Percentiles rank a stretch among this genome's conserved stretches.
Evolutionary conservation across 1,140 invertebrate species (phyloP).

Genomic region (Cyphomyrmex costatus): DNA sequence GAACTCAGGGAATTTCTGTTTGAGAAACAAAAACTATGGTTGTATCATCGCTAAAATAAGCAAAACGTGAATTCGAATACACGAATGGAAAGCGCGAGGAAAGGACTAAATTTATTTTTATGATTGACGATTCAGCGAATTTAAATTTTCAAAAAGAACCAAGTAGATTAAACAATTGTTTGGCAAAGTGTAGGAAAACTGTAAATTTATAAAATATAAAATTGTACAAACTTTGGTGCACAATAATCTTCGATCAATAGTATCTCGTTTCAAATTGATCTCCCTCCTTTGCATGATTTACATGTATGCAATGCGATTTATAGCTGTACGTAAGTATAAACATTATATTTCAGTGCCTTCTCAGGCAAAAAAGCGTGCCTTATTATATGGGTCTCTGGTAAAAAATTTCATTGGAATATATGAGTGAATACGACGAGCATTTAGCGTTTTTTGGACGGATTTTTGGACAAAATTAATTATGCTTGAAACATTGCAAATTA

Average conservation of each 20-base stretch:
- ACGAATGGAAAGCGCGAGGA: slow-evolving; percentile 14
- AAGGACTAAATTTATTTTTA: slow-evolving; percentile 42
- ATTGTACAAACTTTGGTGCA: slow-evolving; percentile 73
- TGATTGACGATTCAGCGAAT: slow-evolving; percentile 31
- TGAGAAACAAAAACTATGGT: slow-evolving; percentile 42
- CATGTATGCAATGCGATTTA: slow-evolving; percentile 67
- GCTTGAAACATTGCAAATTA: slow-evolving; percentile 23
- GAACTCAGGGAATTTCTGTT: slow-evolving; percentile 58
- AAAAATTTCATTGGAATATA: slow-evolving; percentile 57
- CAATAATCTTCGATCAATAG: slow-evolving; percentile 72
- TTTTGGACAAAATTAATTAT: slow-evolving; percentile 41
- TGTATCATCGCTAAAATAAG: slow-evolving; percentile 8
- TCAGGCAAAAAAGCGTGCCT: slow-evolving; percentile 75
- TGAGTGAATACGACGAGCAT: slow-evolving; percentile 57
- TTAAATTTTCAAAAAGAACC: slow-evolving; percentile 49
- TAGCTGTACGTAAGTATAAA: slow-evolving; percentile 67
- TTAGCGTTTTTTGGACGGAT: slow-evolving; percentile 53
- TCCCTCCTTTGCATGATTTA: slow-evolving; percentile 72
- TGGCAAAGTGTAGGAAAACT: slow-evolving; percentile 6
- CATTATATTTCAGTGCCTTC: slow-evolving; percentile 75
- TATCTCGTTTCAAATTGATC: slow-evolving; percentile 73
- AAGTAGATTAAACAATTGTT: slow-evolving; percentile 34
- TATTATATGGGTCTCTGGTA: slow-evolving; percentile 70
- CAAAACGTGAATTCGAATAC: slow-evolving; percentile 14
- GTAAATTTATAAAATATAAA: slow-evolving; percentile 42